Evolutionary conservation across 2,888 invertebrate species (phyloP).

Genomic region (Deroplatys truncata): DNA sequence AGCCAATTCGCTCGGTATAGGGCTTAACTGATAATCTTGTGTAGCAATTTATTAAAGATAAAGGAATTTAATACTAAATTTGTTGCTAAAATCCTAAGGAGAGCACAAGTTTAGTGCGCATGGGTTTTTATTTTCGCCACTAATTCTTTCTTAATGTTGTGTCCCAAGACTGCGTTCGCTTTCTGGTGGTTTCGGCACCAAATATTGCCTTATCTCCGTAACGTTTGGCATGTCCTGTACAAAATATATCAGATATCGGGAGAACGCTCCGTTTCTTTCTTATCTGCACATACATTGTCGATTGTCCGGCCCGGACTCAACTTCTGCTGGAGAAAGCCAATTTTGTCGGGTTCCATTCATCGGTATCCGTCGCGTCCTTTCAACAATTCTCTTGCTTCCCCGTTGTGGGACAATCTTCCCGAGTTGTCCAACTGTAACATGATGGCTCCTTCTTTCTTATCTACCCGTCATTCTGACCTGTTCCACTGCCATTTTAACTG

Average conservation of each 20-base stretch:
- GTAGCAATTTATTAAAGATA: too few relatives aligned
- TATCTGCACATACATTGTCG: background rate
- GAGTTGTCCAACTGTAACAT: background rate
- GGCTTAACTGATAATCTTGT: too few relatives aligned
- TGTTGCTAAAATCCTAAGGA: too few relatives aligned
- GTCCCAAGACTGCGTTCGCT: too few relatives aligned
- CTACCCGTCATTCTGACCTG: background rate
- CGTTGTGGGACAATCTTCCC: too few relatives aligned
- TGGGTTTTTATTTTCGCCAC: too few relatives aligned
- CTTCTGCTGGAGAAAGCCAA: background rate
- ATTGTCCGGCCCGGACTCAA: background rate
- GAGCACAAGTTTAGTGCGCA: too few relatives aligned
- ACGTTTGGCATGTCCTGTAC: background rate
- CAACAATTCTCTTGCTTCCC: too few relatives aligned
- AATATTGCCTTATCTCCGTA: background rate
- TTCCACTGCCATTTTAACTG: background rate
- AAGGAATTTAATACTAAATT: too few relatives aligned
- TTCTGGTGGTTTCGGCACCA: too few relatives aligned
- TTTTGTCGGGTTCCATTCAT: background rate
- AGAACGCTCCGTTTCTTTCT: background rate
- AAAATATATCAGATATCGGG: background rate
- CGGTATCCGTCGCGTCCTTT: background rate
- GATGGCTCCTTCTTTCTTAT: background rate
- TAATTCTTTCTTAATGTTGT: too few relatives aligned
- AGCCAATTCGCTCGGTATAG: too few relatives aligned